phyloP scores from a whole-genome alignment of 2,113 vertebrate species.

The Caracal caracal region DNA sequence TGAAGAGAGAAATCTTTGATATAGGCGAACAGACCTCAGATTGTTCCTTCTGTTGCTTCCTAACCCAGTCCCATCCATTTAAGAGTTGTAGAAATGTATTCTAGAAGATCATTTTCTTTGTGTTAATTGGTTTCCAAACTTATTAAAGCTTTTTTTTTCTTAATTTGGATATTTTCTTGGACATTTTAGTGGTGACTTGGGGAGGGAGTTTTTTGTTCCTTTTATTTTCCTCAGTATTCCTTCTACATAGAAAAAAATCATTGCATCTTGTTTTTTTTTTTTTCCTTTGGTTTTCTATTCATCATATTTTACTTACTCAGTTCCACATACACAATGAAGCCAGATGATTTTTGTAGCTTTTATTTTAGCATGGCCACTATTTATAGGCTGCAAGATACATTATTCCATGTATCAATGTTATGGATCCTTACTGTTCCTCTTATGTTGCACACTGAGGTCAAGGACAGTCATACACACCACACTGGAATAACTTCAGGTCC shows the following conservation, averaged over 20 bases:
- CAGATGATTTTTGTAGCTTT: not conserved
- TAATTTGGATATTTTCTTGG: not conserved
- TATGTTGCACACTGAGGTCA: not conserved
- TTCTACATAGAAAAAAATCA: not conserved
- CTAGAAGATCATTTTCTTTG: not conserved
- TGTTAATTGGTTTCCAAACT: not conserved
- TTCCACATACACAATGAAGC: not conserved
- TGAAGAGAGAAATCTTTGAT: not conserved
- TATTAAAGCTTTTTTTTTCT: not conserved
- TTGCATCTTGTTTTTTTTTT: not conserved
- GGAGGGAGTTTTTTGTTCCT: not conserved
- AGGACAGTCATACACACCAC: not conserved
- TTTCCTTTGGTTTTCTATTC: not conserved
- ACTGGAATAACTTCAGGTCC: not conserved
- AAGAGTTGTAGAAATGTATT: not conserved
- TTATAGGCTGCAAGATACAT: not conserved
- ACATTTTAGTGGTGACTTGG: not conserved
- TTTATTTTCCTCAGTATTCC: conserved; percentile 4
- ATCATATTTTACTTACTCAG: not conserved
- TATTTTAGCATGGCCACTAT: not conserved
- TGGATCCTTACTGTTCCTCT: not conserved
- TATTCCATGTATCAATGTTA: not conserved
- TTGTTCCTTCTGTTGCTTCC: not conserved
- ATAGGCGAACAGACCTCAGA: not conserved
- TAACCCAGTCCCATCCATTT: not conserved